These are phyloP conservation scores for Branchipolynoe longqiensis DNA, from an alignment of 2,888 invertebrate species.

Conservation along the genomic window DNA sequence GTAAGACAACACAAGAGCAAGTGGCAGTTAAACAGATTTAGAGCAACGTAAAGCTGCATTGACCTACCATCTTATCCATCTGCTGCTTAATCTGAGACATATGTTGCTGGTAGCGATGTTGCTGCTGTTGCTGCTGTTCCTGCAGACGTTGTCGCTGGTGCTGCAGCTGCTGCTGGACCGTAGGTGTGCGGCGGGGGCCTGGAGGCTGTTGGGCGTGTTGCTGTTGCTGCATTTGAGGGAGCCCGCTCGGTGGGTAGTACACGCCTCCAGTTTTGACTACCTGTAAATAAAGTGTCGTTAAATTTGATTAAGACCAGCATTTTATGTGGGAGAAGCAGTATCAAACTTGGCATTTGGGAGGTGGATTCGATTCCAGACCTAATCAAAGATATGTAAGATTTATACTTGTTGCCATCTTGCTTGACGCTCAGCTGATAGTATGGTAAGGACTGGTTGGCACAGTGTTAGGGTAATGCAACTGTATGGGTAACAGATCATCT, in stretches of 20 bases:
- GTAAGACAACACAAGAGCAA: too few relatives aligned
- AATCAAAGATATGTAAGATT: too few relatives aligned
- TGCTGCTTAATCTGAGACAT: slow-evolving; percentile 26
- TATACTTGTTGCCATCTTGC: too few relatives aligned
- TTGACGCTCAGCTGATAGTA: too few relatives aligned
- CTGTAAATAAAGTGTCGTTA: not conserved
- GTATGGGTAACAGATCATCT: too few relatives aligned
- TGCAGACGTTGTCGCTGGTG: slow-evolving; percentile 64
- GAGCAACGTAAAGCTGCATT: too few relatives aligned
- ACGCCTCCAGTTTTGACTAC: slow-evolving; percentile 44
- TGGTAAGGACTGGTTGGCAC: too few relatives aligned
- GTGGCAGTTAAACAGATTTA: too few relatives aligned
- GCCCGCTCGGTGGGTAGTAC: slow-evolving; percentile 46
- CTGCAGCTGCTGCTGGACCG: slow-evolving; percentile 62
- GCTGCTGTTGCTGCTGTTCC: slow-evolving; percentile 62
- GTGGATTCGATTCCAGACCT: too few relatives aligned
- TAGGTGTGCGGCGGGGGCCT: slow-evolving; percentile 20
- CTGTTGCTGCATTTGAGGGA: slow-evolving; percentile 59
- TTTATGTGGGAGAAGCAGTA: too few relatives aligned
- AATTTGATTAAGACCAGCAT: not conserved
- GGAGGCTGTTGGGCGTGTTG: slow-evolving; percentile 59
- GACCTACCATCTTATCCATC: slow-evolving; percentile 52
- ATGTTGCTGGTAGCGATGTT: slow-evolving; percentile 31
- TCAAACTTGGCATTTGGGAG: too few relatives aligned
- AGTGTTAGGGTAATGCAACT: too few relatives aligned